Evolutionary conservation across 2,113 vertebrate species (phyloP).

Genomic region (Takifugu flavidus): DNA sequence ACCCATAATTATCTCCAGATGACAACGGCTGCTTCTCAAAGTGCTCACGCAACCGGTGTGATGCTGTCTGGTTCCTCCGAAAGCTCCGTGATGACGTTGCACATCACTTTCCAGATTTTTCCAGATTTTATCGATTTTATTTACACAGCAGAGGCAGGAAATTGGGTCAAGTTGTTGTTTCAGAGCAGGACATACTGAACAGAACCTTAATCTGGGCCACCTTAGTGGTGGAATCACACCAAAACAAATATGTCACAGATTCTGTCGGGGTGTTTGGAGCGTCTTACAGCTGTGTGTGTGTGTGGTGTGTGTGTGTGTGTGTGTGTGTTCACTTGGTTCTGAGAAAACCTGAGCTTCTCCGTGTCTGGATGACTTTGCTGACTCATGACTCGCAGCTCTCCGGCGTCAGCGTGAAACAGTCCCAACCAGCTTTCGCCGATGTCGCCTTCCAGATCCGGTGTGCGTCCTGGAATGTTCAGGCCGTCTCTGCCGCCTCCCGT

Average conservation of each 20-base stretch:
- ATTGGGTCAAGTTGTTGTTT: too few species aligned
- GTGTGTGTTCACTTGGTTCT: slow-evolving; percentile 10
- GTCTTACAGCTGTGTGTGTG: neutral
- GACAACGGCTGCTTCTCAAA: slow-evolving; percentile 60
- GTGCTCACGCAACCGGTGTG: slow-evolving; percentile 37
- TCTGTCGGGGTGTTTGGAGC: too few species aligned
- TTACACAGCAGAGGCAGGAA: too few species aligned
- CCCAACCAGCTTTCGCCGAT: slow-evolving; percentile 46
- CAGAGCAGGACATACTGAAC: too few species aligned
- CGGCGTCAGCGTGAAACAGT: slow-evolving; percentile 49
- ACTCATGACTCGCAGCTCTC: slow-evolving; percentile 56
- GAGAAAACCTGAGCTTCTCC: too few species aligned
- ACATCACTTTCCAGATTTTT: too few species aligned
- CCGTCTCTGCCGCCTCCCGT: slow-evolving; percentile 25
- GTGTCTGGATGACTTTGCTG: slow-evolving; percentile 30
- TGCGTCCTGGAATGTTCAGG: slow-evolving; percentile 41
- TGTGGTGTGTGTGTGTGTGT: neutral
- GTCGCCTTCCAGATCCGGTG: slow-evolving; percentile 28
- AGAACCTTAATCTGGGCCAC: too few species aligned
- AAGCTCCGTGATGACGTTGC: too few species aligned
- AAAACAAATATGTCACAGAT: too few species aligned
- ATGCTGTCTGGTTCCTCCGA: slow-evolving; percentile 30
- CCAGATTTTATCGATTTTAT: too few species aligned
- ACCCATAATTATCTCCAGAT: slow-evolving; percentile 60
- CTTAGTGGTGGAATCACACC: too few species aligned